phyloP scores from a whole-genome alignment of 2,113 vertebrate genomes.

The Lophura nycthemera region DNA sequence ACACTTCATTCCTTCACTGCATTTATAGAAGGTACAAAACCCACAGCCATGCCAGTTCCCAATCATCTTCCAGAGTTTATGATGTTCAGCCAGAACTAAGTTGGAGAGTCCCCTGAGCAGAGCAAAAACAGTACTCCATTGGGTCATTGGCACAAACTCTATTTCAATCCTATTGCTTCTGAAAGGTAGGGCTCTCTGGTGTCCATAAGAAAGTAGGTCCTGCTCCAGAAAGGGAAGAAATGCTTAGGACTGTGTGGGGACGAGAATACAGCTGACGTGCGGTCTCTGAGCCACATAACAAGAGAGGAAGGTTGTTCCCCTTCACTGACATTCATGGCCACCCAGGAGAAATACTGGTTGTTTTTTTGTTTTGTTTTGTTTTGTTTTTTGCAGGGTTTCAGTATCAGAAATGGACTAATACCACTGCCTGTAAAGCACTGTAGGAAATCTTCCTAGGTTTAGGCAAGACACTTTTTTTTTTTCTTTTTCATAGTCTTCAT shows the following conservation, averaged over 20 bases:
- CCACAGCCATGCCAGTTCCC: neutral
- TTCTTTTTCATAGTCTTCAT: neutral
- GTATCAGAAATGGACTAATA: neutral
- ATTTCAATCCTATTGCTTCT: neutral
- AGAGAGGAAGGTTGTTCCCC: neutral
- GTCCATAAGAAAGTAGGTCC: neutral
- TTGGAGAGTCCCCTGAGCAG: fast-evolving
- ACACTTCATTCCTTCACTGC: neutral
- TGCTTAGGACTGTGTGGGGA: fast-evolving
- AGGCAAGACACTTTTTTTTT: neutral
- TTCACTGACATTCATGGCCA: neutral
- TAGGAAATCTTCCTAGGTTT: neutral
- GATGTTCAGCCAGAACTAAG: neutral
- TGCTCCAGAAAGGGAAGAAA: neutral
- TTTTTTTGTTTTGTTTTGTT: neutral
- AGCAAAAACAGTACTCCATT: neutral
- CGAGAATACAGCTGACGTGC: neutral
- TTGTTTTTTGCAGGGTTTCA: neutral
- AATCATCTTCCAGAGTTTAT: neutral
- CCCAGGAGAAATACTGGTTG: neutral
- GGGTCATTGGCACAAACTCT: neutral
- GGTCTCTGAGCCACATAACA: neutral
- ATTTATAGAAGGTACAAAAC: neutral
- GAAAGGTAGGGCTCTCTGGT: neutral
- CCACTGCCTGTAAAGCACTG: neutral